Evolutionary conservation across 2,888 invertebrate species (phyloP), one percentile per base, ranked within the genome.

Genomic region (Dermolepida albohirtum): DNA sequence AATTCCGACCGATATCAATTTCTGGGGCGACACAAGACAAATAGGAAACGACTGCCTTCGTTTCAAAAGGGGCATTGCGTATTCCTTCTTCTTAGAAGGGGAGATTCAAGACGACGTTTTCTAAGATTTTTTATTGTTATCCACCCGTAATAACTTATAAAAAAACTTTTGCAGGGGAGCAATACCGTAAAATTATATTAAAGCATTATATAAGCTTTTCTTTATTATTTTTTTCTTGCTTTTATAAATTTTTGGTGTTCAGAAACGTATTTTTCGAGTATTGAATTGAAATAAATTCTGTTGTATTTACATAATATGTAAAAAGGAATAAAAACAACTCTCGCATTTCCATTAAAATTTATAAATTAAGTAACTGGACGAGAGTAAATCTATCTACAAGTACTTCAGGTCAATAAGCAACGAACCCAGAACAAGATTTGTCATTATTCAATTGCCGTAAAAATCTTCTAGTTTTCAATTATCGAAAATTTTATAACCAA

Each of bases 1-100:
- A 66, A 66, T 66, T 66, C 59, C 55, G 47, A 50, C 40, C 41
- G 66, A 57, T 57, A 66, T 66, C 66, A 66, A 66, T 66, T 66
- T 66, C 51, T 34, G 29, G 17, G 47, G 29, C 14, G 14, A 62
- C 57, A 50, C 50, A 47, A 57, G 66, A 66, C 66, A 59, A 66
- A 66, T 66, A 66, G 49, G 66, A 41, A 39, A 41, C 27, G 47
- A 29, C 59, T 44, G 27, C 29, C 27, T 29, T 47, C 14, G 14
- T 47, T 59, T 17, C 14, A 8, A 1, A 5, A 39, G 54, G 16
- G 17, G 16, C n/a, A 54, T 16, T 22, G 59, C 59, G 47, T 14
- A n/a, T 49, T 34, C 11, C 34, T 29, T 17, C 16, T 44, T 44
- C 43, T 27, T n/a, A 44, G 22, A 22, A 11, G 14, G 39, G 39